phyloP scores from a whole-genome alignment of 2,113 vertebrate genomes.

The Polypterus senegalus region DNA sequence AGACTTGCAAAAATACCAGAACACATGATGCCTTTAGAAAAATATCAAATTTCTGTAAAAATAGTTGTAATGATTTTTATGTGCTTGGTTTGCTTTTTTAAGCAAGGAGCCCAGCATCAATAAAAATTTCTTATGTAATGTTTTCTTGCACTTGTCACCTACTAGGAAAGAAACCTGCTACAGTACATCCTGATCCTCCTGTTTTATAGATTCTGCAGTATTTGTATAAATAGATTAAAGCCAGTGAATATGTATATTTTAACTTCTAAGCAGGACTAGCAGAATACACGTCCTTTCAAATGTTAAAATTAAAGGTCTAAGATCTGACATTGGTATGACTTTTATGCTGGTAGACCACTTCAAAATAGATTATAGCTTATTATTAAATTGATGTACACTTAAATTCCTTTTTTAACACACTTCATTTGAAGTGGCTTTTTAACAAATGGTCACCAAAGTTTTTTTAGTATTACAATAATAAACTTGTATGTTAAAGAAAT shows the following conservation, averaged over 20 bases:
- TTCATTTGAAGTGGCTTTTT: too few relatives aligned
- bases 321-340: too few relatives aligned
- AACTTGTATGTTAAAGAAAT: too few relatives aligned
- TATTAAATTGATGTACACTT: too few relatives aligned
- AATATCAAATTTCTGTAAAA: not conserved
- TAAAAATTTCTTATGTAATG: conserved; percentile 5
- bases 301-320: too few relatives aligned
- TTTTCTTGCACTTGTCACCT: conserved; percentile 22
- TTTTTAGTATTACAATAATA: too few relatives aligned
- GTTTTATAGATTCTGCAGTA: conserved; percentile 15
- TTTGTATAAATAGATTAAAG: not conserved
- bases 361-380: too few relatives aligned
- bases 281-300: too few relatives aligned
- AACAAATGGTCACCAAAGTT: too few relatives aligned
- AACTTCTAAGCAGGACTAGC: too few relatives aligned
- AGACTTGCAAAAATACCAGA: not conserved
- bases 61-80: not conserved
- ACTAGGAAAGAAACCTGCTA: conserved; percentile 2
- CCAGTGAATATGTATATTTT: not conserved
- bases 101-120: not conserved
- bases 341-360: too few relatives aligned
- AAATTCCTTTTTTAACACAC: too few relatives aligned
- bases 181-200: not conserved
- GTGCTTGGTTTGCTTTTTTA: not conserved
- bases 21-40: not conserved